A percentile compares a stretch with the other conserved stretches of the same genome.
Conservation (phyloP, 2,888 invertebrate species). For the Cremastobaeus sp. region DNA sequence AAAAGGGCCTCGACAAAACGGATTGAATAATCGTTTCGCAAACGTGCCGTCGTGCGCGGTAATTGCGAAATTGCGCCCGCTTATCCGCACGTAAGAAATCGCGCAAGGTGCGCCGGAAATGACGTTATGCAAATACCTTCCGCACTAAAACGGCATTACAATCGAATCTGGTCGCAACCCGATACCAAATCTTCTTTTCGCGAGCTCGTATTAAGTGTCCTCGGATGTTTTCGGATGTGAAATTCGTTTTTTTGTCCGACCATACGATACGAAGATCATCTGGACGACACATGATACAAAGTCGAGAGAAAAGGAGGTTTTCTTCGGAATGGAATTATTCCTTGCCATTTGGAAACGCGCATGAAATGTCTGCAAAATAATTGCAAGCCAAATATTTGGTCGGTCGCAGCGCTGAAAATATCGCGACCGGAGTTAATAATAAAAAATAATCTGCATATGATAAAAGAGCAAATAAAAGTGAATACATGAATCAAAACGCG, state of each 20-base stretch:
- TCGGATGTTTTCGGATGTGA: constrained; percentile 53
- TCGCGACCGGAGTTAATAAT: too few species aligned
- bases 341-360: too few species aligned
- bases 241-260: constrained; percentile 7
- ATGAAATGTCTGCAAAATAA: too few species aligned
- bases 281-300: constrained; percentile 48
- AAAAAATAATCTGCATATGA: too few species aligned
- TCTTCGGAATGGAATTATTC: too few species aligned
- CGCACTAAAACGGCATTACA: constrained; percentile 65
- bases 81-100: constrained; percentile 32
- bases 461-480: too few species aligned
- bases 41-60: constrained; percentile 13
- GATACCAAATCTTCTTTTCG: constrained; percentile 73
- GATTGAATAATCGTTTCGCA: constrained; percentile 43
- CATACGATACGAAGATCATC: constrained; percentile 34
- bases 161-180: constrained; percentile 67
- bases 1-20: constrained; percentile 4
- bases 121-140: constrained; percentile 52
- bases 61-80: constrained; percentile 35
- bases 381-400: too few species aligned
- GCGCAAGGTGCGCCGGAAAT: constrained; percentile 50
- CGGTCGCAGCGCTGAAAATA: too few species aligned
- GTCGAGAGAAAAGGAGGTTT: not conserved
- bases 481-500: too few species aligned
- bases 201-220: constrained; percentile 74